These are phyloP conservation scores for Spodoptera littoralis DNA, from an alignment of 2,888 invertebrate species.

Conservation along the genomic window DNA sequence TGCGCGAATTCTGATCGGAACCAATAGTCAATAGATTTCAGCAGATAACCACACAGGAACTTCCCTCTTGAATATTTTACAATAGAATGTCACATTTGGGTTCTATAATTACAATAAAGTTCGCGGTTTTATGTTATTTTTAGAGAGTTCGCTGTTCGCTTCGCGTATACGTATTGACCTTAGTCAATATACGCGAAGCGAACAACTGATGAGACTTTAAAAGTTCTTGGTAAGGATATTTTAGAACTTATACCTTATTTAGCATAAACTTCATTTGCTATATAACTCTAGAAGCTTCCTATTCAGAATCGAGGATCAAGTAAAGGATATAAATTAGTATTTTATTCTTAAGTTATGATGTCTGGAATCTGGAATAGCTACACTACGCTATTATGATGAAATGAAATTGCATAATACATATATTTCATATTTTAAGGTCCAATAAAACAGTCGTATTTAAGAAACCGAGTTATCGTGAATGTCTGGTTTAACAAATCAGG, in stretches of 20 bases:
- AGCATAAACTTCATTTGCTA: conserved; percentile 48
- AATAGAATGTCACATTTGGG: conserved; percentile 10
- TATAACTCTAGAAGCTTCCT: conserved; percentile 40
- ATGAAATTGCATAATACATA: conserved; percentile 9
- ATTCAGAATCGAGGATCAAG: conserved; percentile 35
- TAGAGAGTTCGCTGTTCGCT: conserved; percentile 3
- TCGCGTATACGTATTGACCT: conserved; percentile 31
- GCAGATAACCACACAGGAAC: conserved; percentile 14
- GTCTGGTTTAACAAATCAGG: conserved; percentile 33
- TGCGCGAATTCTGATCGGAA: conserved; percentile 18
- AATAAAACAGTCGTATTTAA: background rate
- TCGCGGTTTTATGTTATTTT: conserved; percentile 26
- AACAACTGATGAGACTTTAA: conserved; percentile 38
- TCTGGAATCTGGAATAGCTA: conserved; percentile 1
- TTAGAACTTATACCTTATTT: conserved; percentile 43
- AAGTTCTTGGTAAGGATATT: conserved; percentile 33
- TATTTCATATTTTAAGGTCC: background rate
- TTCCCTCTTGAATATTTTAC: conserved; percentile 21
- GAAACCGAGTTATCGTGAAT: too few species aligned
- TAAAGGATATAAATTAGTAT: conserved; percentile 37
- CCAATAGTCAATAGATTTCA: conserved; percentile 18
- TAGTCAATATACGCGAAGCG: too few species aligned
- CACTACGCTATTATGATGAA: background rate
- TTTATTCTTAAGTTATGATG: conserved; percentile 30
- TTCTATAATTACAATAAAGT: conserved; percentile 11